phyloP scores from a whole-genome alignment of 2,797 vertebrate genomes.

The Pangasius larnaudii region DNA sequence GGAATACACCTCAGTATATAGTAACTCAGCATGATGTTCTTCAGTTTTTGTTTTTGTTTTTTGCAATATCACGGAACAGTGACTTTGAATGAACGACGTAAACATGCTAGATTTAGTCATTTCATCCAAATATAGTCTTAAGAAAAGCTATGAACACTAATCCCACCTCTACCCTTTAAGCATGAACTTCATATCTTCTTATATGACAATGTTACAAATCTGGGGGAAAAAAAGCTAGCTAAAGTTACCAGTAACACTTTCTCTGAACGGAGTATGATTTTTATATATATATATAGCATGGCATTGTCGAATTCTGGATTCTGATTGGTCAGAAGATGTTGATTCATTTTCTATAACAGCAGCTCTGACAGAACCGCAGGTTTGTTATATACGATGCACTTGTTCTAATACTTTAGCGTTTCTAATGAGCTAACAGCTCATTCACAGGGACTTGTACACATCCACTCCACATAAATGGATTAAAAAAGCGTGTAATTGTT shows the following conservation, averaged over 20 bases:
- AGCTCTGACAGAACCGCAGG: neutral
- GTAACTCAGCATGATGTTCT: neutral
- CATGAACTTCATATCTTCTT: neutral
- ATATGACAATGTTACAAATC: neutral
- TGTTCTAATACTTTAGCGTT: neutral
- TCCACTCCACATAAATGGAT: neutral
- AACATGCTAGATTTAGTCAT: neutral
- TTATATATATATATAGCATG: too few relatives aligned
- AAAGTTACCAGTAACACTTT: neutral
- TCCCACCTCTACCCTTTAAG: neutral
- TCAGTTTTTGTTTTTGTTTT: too few relatives aligned
- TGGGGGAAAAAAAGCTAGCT: neutral
- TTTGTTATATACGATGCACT: neutral
- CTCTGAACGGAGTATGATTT: neutral
- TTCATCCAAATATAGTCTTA: neutral
- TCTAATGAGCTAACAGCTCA: neutral
- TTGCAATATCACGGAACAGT: neutral
- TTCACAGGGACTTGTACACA: neutral
- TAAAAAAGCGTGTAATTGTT: neutral
- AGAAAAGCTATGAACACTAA: neutral
- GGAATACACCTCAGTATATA: neutral
- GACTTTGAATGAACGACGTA: neutral
- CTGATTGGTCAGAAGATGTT: neutral
- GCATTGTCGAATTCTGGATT: neutral
- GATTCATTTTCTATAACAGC: neutral